Evolutionary conservation across 1,140 invertebrate species (phyloP), one percentile per base, ranked within the genome.

Genomic region (Nephila pilipes): DNA sequence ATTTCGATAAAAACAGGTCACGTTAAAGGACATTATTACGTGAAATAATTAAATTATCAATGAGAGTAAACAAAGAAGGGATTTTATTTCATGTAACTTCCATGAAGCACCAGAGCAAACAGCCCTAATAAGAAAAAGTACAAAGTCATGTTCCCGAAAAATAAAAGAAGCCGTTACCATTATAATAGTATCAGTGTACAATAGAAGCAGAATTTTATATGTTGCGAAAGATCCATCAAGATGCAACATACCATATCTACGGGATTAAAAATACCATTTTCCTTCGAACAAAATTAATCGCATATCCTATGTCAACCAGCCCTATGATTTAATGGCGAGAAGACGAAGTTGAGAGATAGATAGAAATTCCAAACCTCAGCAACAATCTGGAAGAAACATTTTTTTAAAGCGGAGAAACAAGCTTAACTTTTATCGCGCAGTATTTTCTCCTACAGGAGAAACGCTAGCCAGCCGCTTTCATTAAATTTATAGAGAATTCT

Each of bases 401-500:
- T 46, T n/a, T 69, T 88, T 46, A 69, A 69, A 54, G 60, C 18
- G 60, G 22, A 25, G n/a, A 55, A 83, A 83, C 22, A 88, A 38
- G 85, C 58, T 88, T 88, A 88, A 69, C 32, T 65, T 88, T 65
- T 88, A 88, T 85, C 60, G 12, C 32, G 32, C 32, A 18, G 25
- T 69, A 88, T 88, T 88, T 69, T 69, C 60, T n/a, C 60, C 46
- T 54, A 55, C 80, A 83, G 25, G 80, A 83, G 80, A 65, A 88
- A 88, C 36, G 32, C 29, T 75, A 54, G 46, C 20, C 22, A 22
- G 69, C 4, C 58, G 38, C 22, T 88, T 69, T 88, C 85, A 69
- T 88, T 88, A 88, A 88, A 88, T 69, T 46, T 65, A 88, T 88
- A 29, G 85, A 46, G 63, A 65, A 75, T 75, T 75, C 69, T 75